These are phyloP conservation scores for Atethmia centrago DNA, from an alignment of 2,888 invertebrate species.

Conservation along the genomic window DNA sequence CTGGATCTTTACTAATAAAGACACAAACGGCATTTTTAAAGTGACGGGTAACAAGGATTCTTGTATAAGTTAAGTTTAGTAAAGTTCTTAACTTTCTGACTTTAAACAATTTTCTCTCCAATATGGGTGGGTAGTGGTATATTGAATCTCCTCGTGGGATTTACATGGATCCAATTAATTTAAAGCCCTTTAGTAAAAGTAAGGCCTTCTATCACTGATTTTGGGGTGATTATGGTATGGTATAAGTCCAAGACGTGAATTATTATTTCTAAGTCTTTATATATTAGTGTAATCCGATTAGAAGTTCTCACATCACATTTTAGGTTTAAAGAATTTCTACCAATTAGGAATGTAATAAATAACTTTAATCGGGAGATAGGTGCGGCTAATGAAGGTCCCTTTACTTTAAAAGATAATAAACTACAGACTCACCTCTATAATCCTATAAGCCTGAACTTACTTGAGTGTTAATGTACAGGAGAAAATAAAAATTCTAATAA, in stretches of 20 bases:
- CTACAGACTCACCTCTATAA: constrained; percentile 26
- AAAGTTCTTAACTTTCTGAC: not conserved
- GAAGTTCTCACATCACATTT: constrained; percentile 9
- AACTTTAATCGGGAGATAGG: constrained; percentile 12
- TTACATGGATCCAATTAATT: not conserved
- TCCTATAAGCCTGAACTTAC: constrained; percentile 25
- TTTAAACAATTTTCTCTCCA: no score
- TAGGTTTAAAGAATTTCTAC: constrained; percentile 15
- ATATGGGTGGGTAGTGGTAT: no score
- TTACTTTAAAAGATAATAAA: constrained; percentile 26
- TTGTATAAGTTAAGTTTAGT: not conserved
- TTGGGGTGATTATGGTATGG: not conserved
- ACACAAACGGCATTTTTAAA: constrained; percentile 13
- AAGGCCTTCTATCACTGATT: not conserved
- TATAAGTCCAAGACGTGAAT: not conserved
- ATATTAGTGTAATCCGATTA: constrained; percentile 52
- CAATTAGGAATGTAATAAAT: constrained; percentile 46
- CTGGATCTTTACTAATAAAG: constrained; percentile 15
- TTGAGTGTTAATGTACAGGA: constrained; percentile 14
- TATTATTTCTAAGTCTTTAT: not conserved
- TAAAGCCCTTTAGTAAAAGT: not conserved
- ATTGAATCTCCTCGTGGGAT: no score
- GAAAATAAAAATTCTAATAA: constrained; percentile 1
- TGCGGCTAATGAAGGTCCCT: constrained; percentile 19
- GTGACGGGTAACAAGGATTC: not conserved